These are phyloP conservation scores for Sarcophaga carnaria DNA, from an alignment of 2,888 invertebrate species.

Conservation along the genomic window DNA sequence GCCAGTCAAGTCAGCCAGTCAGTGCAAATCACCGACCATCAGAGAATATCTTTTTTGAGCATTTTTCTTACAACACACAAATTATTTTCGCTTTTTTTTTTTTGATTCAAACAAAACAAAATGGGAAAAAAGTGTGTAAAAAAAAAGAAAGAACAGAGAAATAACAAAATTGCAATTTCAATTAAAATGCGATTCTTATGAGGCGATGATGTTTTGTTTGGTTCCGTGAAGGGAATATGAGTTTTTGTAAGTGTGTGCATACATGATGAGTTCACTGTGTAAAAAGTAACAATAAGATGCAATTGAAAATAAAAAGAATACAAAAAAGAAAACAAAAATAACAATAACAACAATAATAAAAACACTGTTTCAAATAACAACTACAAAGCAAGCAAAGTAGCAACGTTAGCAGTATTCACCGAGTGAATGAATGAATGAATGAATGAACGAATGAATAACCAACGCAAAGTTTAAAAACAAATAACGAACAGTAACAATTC, in stretches of 20 bases:
- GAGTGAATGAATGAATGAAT: conserved; percentile 41
- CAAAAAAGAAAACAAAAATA: background rate
- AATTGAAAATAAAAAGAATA: conserved; percentile 30
- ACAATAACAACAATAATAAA: background rate
- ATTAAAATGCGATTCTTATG: conserved; percentile 67
- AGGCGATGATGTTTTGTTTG: background rate
- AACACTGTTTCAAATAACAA: background rate
- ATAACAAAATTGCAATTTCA: conserved; percentile 70
- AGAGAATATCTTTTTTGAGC: conserved; percentile 1
- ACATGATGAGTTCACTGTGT: conserved; percentile 23
- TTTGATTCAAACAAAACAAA: conserved; percentile 18
- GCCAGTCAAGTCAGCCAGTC: conserved; percentile 18
- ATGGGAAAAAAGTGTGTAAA: conserved; percentile 13
- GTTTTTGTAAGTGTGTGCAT: conserved; percentile 34
- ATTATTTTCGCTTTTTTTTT: conserved; percentile 32
- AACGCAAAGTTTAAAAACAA: conserved; percentile 46
- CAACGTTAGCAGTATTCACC: conserved; percentile 50
- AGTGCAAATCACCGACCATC: background rate
- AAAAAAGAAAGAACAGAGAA: conserved; percentile 25
- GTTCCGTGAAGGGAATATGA: conserved; percentile 16
- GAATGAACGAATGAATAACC: conserved; percentile 36
- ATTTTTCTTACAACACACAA: conserved; percentile 27
- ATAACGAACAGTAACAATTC: conserved; percentile 38
- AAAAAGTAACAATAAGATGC: conserved; percentile 53
- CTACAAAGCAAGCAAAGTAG: conserved; percentile 36